Conservation (phyloP, 2,113 vertebrate species). For the Eonycteris spelaea region DNA sequence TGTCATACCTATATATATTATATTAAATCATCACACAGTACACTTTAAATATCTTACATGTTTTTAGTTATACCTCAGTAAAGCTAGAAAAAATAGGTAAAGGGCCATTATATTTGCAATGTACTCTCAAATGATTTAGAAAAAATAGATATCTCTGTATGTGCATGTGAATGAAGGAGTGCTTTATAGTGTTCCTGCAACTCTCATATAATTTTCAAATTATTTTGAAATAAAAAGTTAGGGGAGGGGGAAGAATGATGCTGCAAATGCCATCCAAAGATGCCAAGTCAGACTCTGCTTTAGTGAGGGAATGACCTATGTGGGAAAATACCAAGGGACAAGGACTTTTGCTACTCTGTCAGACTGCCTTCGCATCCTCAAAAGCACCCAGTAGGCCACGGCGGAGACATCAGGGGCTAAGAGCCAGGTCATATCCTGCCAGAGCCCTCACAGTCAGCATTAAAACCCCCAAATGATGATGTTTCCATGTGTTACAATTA, state of each 20-base stretch:
- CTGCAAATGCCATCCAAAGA: not conserved
- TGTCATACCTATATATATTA: rapidly evolving
- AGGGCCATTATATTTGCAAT: not conserved
- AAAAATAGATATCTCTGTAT: not conserved
- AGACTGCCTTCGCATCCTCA: not conserved
- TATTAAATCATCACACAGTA: not conserved
- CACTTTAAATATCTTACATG: not conserved
- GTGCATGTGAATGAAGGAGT: not conserved
- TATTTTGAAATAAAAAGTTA: not conserved
- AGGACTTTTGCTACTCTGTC: not conserved
- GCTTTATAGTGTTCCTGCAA: not conserved
- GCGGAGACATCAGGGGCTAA: not conserved
- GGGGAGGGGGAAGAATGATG: no score
- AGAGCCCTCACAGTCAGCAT: not conserved
- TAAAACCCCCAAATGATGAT: not conserved
- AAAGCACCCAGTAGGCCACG: no score
- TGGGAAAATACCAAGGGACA: not conserved
- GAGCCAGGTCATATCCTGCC: not conserved
- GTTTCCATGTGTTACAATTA: not conserved
- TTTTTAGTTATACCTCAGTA: not conserved
- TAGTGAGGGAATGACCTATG: not conserved
- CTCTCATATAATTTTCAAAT: not conserved
- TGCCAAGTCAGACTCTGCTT: not conserved
- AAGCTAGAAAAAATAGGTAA: not conserved
- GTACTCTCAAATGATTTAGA: not conserved